phyloP scores from a whole-genome alignment of 2,888 invertebrate genomes.

The Phoronis australis region DNA sequence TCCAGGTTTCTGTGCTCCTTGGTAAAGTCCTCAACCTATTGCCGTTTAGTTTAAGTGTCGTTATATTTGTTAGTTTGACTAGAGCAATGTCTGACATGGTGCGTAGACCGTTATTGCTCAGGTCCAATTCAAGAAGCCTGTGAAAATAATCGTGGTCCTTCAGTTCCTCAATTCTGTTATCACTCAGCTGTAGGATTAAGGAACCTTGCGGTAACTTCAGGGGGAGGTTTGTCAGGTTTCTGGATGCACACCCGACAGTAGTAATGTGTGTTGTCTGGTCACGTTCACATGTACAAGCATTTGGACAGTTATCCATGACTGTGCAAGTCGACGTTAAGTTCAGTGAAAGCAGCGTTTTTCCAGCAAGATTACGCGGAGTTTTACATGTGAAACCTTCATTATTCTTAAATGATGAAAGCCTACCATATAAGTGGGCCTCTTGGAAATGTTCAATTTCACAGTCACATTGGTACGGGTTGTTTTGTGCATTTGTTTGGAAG shows the following conservation, averaged over 20 bases:
- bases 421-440: too few species aligned
- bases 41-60: background rate
- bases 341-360: background rate
- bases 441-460: too few species aligned
- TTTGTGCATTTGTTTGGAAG: background rate
- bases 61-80: background rate
- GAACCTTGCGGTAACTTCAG: background rate
- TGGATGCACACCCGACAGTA: background rate
- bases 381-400: background rate
- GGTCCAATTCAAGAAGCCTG: background rate
- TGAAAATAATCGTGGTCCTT: background rate
- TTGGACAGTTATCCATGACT: background rate
- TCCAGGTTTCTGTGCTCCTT: background rate
- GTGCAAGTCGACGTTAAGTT: background rate
- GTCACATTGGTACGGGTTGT: background rate
- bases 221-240: background rate
- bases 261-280: background rate
- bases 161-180: background rate
- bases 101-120: background rate
- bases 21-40: background rate
- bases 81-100: too few species aligned
- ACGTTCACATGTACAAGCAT: background rate
- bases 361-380: background rate
- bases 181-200: background rate
- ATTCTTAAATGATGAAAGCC: background rate